phyloP scores from a whole-genome alignment of 1,140 invertebrate genomes.

The Colletes latitarsis region DNA sequence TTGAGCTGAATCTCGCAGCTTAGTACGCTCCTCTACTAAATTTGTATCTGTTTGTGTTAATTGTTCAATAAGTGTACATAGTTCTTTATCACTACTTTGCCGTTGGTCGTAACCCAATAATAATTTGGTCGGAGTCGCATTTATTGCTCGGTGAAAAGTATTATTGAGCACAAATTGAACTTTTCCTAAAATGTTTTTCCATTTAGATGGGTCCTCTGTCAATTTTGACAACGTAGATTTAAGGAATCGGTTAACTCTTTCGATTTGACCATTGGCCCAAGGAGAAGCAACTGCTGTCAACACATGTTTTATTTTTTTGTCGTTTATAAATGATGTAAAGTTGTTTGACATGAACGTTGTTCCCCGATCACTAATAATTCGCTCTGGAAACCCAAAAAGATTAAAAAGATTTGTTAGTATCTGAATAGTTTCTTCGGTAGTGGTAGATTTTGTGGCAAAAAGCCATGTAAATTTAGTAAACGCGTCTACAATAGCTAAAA shows the following conservation, averaged over 20 bases:
- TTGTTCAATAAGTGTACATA: neutral
- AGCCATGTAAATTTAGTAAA: no score
- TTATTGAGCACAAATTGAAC: slow-evolving; percentile 17
- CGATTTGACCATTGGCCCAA: no score
- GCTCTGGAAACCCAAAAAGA: neutral
- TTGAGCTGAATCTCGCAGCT: no score
- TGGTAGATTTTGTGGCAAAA: no score
- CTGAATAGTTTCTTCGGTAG: neutral
- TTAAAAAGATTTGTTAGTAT: neutral
- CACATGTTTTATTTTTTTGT: slow-evolving; percentile 1
- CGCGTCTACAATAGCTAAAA: no score
- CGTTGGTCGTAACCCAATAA: slow-evolving; percentile 7
- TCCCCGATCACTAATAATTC: slow-evolving; percentile 2
- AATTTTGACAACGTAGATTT: no score
- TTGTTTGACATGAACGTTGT: neutral
- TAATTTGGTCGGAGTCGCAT: no score
- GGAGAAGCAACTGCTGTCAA: no score
- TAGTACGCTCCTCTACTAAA: no score
- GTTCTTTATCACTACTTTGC: neutral
- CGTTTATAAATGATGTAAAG: neutral
- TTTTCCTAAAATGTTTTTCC: slow-evolving; percentile 3
- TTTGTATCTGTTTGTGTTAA: neutral
- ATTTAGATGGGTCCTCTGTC: neutral
- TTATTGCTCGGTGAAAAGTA: slow-evolving; percentile 11
- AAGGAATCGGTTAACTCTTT: no score